Conservation (phyloP, 2,797 vertebrate genomes). For the Microctenopoma lineatum region DNA sequence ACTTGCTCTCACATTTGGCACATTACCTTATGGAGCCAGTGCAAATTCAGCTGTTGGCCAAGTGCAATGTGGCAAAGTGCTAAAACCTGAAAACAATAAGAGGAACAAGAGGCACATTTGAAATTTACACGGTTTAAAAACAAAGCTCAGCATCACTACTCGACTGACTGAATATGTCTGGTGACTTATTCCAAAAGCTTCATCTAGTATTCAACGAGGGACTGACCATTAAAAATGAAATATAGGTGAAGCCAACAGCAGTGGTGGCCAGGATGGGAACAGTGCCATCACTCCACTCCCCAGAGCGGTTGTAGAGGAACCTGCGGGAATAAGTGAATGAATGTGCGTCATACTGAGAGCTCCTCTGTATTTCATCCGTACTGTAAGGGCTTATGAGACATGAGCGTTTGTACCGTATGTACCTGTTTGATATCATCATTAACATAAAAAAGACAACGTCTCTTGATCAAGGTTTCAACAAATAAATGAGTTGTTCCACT, state of each 20-base stretch:
- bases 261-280: slow-evolving; percentile 92
- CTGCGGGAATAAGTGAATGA: slow-evolving; percentile 73
- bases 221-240: slow-evolving; percentile 91
- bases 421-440: background rate
- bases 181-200: slow-evolving; percentile 6
- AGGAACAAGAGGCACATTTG: slow-evolving; percentile 7
- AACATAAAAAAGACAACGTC: no score
- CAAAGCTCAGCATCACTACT: background rate
- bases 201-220: slow-evolving; percentile 1
- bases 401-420: background rate
- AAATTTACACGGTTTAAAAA: slow-evolving; percentile 8
- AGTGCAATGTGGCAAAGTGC: slow-evolving; percentile 84
- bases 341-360: slow-evolving; percentile 2
- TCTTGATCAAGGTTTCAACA: no score
- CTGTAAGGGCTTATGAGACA: background rate
- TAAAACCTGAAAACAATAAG: slow-evolving; percentile 78
- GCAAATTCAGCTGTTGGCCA: slow-evolving; percentile 86
- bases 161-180: background rate
- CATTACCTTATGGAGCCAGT: slow-evolving; percentile 88
- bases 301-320: slow-evolving; percentile 94
- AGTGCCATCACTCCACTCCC: slow-evolving; percentile 97
- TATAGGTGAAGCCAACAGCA: slow-evolving; percentile 92
- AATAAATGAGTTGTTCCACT: no score
- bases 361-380: slow-evolving; percentile 1
- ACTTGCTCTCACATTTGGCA: slow-evolving; percentile 12